phyloP scores from a whole-genome alignment of 2,113 vertebrate species.

The Nerophis lumbriciformis region DNA sequence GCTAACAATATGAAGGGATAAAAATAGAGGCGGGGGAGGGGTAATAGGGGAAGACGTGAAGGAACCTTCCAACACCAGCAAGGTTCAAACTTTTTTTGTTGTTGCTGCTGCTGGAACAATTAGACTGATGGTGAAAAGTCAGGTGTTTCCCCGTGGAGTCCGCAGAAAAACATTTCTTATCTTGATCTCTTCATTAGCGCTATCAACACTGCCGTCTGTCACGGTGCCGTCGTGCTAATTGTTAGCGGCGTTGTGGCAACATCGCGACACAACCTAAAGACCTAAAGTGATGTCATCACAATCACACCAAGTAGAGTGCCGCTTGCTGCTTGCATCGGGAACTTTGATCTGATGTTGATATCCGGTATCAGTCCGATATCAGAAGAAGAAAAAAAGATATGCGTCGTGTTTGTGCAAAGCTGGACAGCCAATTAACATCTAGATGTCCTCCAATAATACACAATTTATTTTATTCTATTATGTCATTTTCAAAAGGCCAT shows the following conservation, averaged over 20 bases:
- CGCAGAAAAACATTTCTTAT: conserved; percentile 25
- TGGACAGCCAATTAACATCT: too few species aligned
- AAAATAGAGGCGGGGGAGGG: conserved; percentile 17
- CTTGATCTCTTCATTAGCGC: conserved; percentile 57
- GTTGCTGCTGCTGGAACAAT: too few species aligned
- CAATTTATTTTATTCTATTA: too few species aligned
- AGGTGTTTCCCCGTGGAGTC: too few species aligned
- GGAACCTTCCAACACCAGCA: background rate
- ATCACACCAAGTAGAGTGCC: background rate
- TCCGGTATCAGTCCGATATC: background rate
- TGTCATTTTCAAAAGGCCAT: too few species aligned
- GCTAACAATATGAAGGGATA: conserved; percentile 20
- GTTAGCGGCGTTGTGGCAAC: conserved; percentile 39
- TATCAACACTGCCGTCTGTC: conserved; percentile 50
- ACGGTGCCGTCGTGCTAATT: conserved; percentile 51
- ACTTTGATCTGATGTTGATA: too few species aligned
- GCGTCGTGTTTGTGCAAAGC: too few species aligned
- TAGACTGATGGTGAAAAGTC: too few species aligned
- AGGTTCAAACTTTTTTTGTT: conserved; percentile 37
- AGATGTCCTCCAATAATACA: too few species aligned
- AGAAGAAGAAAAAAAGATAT: too few species aligned
- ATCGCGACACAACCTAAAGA: background rate
- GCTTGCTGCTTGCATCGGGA: too few species aligned
- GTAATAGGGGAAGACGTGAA: background rate
- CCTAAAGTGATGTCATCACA: background rate